Percentiles rank a stretch among this genome's conserved stretches.
phyloP scores from a whole-genome alignment of 2,888 invertebrate species.

The Dynastes tityus region DNA sequence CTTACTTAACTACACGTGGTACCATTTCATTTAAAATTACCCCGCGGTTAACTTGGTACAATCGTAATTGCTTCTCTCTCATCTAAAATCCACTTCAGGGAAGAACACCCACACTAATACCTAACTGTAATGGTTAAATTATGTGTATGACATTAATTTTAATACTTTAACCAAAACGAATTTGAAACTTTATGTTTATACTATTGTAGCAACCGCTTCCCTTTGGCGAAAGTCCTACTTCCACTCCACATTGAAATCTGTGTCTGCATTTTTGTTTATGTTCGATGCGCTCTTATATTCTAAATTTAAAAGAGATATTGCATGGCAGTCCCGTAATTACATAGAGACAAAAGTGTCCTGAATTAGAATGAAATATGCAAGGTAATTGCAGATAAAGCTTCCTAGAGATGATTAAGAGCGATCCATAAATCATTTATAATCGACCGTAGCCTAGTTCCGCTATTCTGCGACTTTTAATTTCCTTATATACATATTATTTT shows the following conservation, averaged over 20 bases:
- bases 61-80: constrained; percentile 7
- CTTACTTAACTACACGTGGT: neutral
- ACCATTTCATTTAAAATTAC: constrained; percentile 20
- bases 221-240: constrained; percentile 35
- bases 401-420: constrained; percentile 32
- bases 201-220: constrained; percentile 4
- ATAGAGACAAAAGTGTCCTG: constrained; percentile 1
- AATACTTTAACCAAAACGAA: neutral
- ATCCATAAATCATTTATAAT: constrained; percentile 27
- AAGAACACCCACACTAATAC: constrained; percentile 9
- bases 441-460: constrained; percentile 19
- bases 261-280: constrained; percentile 1
- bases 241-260: neutral
- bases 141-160: constrained; percentile 28
- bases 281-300: neutral
- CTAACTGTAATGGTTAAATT: constrained; percentile 30
- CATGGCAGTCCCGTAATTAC: constrained; percentile 17
- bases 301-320: neutral
- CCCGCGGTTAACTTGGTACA: constrained; percentile 18
- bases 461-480: constrained; percentile 8
- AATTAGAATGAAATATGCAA: constrained; percentile 33
- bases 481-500: neutral
- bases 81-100: constrained; percentile 6
- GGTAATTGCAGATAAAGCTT: constrained; percentile 26
- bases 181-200: constrained; percentile 7